These are phyloP conservation scores for Lepidurus couesii DNA, from an alignment of 1,140 invertebrate genomes.

Conservation along the genomic window DNA sequence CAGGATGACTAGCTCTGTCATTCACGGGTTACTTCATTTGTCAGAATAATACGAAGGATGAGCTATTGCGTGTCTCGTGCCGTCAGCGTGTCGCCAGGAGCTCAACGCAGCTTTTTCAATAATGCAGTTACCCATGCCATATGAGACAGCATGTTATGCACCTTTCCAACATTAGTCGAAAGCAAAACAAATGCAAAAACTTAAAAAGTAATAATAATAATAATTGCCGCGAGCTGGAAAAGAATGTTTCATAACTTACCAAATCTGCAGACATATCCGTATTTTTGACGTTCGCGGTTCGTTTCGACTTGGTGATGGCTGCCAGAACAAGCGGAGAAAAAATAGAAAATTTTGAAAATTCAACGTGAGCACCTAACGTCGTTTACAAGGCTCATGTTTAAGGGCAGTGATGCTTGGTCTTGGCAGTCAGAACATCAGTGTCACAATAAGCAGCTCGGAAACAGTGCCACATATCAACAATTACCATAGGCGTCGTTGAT, in stretches of 20 bases:
- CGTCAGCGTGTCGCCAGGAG: slow-evolving; percentile 3
- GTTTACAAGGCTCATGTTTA: too few species aligned
- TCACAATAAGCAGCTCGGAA: background rate
- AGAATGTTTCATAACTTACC: background rate
- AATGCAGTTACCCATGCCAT: background rate
- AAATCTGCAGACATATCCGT: background rate
- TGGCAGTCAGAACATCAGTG: too few species aligned
- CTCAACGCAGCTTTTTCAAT: background rate
- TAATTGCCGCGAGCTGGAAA: too few species aligned
- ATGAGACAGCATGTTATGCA: background rate
- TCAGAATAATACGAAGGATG: background rate
- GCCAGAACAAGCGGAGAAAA: background rate
- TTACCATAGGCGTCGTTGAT: background rate
- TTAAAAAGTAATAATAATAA: background rate
- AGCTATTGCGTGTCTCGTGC: background rate
- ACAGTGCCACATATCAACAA: background rate
- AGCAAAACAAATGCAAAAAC: background rate
- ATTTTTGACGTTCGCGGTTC: background rate
- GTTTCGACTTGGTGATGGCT: slow-evolving; percentile 18
- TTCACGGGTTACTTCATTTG: background rate
- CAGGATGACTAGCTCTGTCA: background rate
- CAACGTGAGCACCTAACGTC: too few species aligned
- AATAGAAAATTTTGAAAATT: background rate
- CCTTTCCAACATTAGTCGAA: background rate
- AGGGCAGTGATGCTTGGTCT: too few species aligned